Base-by-base conservation (phyloP, 1,140 invertebrate genomes). In the Drosophila trapezifrons region DNA sequence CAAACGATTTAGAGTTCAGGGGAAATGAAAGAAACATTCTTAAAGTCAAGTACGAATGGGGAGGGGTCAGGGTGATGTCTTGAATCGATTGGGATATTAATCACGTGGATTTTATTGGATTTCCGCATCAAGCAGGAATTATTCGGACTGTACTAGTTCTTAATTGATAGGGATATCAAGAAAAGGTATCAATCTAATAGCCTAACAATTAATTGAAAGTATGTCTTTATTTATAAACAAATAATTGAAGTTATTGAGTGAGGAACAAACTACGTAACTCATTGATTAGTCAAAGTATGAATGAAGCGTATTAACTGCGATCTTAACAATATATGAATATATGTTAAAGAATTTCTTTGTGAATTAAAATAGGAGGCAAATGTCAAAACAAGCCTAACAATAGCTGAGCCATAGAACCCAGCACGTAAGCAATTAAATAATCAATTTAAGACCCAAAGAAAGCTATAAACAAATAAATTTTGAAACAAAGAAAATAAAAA, bases 1-100 rank as follows among this genome's bases (percentile, higher is more conserved):
- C 32, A 17, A 66, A 35, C 59, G 47, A 32, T 49, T 67, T 13
- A 9, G 32, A 47, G 32, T 37, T 25, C 43, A 40, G 60, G 46
- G 60, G n/a, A 38, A 63, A 18, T 37, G 32, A 15, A 54, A 37
- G 27, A 67, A 46, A 8, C 42, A 52, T 32, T 64, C 59, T 17
- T 29, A 29, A 8, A 66, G 42, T 63, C 59, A 52, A 18, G 47
- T 18, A 3, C n/a, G 18, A 40, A 40, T 7, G 6, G 6, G 63
- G 12, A 4, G 2, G 4, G 64, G 25, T 42, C 59, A 27, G 29
- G 40, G 27, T 29, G 17, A 29, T 27, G 22, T 18, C 63, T 15
- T 38, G 10, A 13, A 29, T 20, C 13, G 10, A 20, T 47, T 20
- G 29, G 35, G 18, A 42, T 51, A 40, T 43, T 62, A 69, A 37